Evolutionary conservation across 1,140 invertebrate genomes (phyloP).

Genomic region (Drosophila pruinosa): DNA sequence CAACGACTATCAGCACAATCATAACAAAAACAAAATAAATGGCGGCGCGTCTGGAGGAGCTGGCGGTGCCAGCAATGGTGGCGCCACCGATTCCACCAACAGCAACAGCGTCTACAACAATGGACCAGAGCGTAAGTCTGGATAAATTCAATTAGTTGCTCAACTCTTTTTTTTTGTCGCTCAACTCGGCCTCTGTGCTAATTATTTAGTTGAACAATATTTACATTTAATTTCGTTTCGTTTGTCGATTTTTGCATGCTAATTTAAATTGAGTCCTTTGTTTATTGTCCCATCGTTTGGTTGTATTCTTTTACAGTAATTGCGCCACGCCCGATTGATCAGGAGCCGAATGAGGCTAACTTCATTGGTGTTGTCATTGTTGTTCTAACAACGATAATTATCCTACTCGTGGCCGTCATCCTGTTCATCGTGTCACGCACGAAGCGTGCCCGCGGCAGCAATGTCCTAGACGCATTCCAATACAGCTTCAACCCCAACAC

Average conservation of each 20-base stretch:
- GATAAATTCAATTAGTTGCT: slow-evolving; percentile 59
- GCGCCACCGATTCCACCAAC: slow-evolving; percentile 50
- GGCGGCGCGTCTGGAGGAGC: slow-evolving; percentile 25
- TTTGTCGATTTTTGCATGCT: slow-evolving; percentile 45
- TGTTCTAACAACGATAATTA: slow-evolving; percentile 89
- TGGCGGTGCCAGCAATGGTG: slow-evolving; percentile 23
- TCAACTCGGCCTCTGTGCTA: slow-evolving; percentile 29
- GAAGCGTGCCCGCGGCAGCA: slow-evolving; percentile 85
- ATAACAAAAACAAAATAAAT: slow-evolving; percentile 83
- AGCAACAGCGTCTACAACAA: slow-evolving; percentile 72
- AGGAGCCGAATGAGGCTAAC: slow-evolving; percentile 85
- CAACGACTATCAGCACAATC: slow-evolving; percentile 87
- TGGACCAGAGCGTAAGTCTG: slow-evolving; percentile 77
- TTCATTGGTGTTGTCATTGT: slow-evolving; percentile 91
- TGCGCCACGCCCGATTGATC: slow-evolving; percentile 82
- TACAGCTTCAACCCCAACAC: slow-evolving; percentile 82
- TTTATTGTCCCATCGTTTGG: slow-evolving; percentile 30
- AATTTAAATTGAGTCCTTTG: slow-evolving; percentile 46
- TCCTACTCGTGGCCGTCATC: slow-evolving; percentile 88
- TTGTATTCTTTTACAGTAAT: slow-evolving; percentile 67
- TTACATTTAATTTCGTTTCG: slow-evolving; percentile 72
- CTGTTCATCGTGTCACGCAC: slow-evolving; percentile 89
- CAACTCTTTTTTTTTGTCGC: neutral
- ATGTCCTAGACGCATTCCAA: slow-evolving; percentile 82
- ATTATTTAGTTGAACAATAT: slow-evolving; percentile 82